Conservation (phyloP, 2,797 vertebrate species). For the Podargus strigoides region DNA sequence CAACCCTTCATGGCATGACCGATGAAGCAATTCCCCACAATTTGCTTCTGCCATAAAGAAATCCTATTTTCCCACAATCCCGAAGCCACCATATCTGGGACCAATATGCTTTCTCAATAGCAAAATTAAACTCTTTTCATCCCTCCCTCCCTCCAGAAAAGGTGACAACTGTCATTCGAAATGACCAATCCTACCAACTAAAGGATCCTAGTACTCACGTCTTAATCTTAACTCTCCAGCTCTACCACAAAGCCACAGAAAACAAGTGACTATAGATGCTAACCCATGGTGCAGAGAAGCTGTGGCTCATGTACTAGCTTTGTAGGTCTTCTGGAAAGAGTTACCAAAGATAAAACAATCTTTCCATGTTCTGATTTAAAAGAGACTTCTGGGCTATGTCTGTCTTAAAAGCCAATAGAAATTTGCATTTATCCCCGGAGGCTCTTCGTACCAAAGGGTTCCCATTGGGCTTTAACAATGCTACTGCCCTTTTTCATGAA, state of each 20-base stretch:
- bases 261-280: neutral
- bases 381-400: constrained; percentile 27
- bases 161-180: neutral
- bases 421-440: constrained; percentile 35
- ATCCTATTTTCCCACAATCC: neutral
- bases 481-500: neutral
- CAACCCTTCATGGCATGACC: neutral
- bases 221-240: neutral
- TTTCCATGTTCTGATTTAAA: constrained; percentile 33
- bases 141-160: neutral
- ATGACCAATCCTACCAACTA: neutral
- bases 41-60: neutral
- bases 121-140: neutral
- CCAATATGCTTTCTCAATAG: neutral
- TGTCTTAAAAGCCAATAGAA: neutral
- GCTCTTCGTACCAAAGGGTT: constrained; percentile 6
- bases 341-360: constrained; percentile 48
- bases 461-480: constrained; percentile 41
- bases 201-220: neutral
- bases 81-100: neutral
- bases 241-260: neutral
- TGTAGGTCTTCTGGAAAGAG: constrained; percentile 34
- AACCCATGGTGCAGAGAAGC: neutral
- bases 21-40: neutral
- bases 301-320: neutral